A percentile compares a stretch with the other conserved stretches of the same genome.
These are phyloP conservation scores for Saxidomus purpurata DNA, from an alignment of 1,140 invertebrate species.

Conservation along the genomic window DNA sequence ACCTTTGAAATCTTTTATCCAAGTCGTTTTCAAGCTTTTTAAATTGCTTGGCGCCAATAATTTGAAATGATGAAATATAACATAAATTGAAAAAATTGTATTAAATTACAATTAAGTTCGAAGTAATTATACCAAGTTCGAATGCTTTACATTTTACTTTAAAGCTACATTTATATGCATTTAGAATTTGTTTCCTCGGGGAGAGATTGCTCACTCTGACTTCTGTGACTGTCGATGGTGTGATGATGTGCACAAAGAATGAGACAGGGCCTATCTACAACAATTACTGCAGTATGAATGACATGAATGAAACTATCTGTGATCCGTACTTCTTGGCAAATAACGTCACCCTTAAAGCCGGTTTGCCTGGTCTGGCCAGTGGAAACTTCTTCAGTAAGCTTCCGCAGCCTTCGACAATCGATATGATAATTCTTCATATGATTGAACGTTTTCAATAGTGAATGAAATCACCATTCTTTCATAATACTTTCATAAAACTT, in stretches of 20 bases:
- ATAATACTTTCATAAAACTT: too few relatives aligned
- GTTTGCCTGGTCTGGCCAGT: conserved; percentile 92
- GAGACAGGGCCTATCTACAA: conserved; percentile 82
- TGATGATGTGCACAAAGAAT: conserved; percentile 91
- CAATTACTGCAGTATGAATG: conserved; percentile 88
- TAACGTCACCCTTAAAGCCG: conserved; percentile 87
- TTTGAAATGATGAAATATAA: too few relatives aligned
- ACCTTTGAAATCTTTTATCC: too few relatives aligned
- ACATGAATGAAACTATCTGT: conserved; percentile 87
- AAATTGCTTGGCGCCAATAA: too few relatives aligned
- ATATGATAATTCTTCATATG: not conserved
- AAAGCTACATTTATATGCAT: too few relatives aligned
- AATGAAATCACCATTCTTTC: too few relatives aligned
- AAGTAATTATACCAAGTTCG: too few relatives aligned
- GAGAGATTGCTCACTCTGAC: conserved; percentile 90
- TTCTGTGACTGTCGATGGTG: conserved; percentile 46
- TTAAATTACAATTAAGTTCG: too few relatives aligned
- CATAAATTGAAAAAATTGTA: too few relatives aligned
- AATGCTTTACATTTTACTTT: too few relatives aligned
- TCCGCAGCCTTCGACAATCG: not conserved
- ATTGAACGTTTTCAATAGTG: too few relatives aligned
- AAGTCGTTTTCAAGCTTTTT: too few relatives aligned
- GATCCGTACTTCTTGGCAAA: conserved; percentile 91
- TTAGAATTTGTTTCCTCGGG: conserved; percentile 96
- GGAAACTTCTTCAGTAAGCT: conserved; percentile 90